A percentile compares a stretch with the other conserved stretches of the same genome.
Evolutionary conservation across 2,797 vertebrate genomes (phyloP).

Genomic region (Labroides dimidiatus): DNA sequence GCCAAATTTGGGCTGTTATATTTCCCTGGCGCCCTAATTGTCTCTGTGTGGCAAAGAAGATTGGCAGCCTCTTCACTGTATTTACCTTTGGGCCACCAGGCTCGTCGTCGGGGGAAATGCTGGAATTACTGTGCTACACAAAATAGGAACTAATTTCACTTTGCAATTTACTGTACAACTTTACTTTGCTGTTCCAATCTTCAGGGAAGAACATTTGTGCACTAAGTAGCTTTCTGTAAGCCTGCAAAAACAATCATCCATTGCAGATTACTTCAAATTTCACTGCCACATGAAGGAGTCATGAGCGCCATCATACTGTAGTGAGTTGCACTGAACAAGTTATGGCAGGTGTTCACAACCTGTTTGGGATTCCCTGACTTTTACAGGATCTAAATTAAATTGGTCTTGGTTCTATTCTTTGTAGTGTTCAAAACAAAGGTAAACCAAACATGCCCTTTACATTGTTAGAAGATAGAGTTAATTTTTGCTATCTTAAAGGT

Average conservation of each 20-base stretch:
- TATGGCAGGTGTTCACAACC: constrained; percentile 3
- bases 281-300: not conserved
- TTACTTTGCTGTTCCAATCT: not conserved
- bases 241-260: not conserved
- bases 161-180: constrained; percentile 14
- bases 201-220: not conserved
- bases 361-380: not conserved
- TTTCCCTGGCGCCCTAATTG: constrained; percentile 44
- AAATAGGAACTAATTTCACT: constrained; percentile 32
- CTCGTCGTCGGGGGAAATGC: constrained; percentile 34
- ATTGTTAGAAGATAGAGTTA: too few relatives aligned
- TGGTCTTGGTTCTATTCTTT: not conserved
- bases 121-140: constrained; percentile 32
- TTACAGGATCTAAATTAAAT: not conserved
- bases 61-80: constrained; percentile 42
- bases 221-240: not conserved
- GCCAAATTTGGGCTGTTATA: constrained; percentile 52
- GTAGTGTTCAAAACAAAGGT: constrained; percentile 4
- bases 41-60: constrained; percentile 44
- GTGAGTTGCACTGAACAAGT: not conserved
- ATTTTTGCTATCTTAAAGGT: not conserved
- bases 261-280: not conserved
- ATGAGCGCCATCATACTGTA: not conserved
- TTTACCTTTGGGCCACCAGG: constrained; percentile 56
- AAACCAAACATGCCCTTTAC: not conserved